Conservation (phyloP, 2,113 vertebrate species). For the Hymenochirus boettgeri region DNA sequence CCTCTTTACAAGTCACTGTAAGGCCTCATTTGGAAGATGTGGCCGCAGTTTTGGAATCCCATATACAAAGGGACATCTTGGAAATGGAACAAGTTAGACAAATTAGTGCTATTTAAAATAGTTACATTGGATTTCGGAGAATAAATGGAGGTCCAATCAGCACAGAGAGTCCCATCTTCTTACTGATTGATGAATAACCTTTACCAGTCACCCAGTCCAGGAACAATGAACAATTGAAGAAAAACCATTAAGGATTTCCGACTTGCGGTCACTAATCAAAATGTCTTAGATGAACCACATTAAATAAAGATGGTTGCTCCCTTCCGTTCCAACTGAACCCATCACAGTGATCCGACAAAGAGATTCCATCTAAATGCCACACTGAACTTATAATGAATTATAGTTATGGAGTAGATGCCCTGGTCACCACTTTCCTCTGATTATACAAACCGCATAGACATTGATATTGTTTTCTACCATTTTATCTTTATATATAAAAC, state of each 20-base stretch:
- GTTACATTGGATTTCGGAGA: background rate
- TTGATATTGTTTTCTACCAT: too few relatives aligned
- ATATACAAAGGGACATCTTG: too few relatives aligned
- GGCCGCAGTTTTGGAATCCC: too few relatives aligned
- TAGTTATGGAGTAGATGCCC: constrained; percentile 41
- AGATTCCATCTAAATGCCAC: constrained; percentile 64
- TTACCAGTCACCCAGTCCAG: constrained; percentile 48
- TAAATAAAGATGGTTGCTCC: constrained; percentile 53
- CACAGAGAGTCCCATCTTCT: constrained; percentile 1
- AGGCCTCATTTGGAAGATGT: too few relatives aligned
- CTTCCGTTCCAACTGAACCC: constrained; percentile 47
- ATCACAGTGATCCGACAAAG: constrained; percentile 51
- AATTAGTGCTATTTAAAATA: too few relatives aligned
- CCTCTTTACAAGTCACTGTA: too few relatives aligned
- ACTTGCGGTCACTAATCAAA: constrained; percentile 56
- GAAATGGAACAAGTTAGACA: too few relatives aligned
- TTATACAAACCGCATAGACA: too few relatives aligned
- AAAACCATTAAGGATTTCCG: constrained; percentile 57
- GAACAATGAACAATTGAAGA: constrained; percentile 53
- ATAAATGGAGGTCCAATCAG: background rate
- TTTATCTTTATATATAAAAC: too few relatives aligned
- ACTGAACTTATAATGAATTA: constrained; percentile 62
- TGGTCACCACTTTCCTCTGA: too few relatives aligned
- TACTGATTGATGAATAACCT: constrained; percentile 61
- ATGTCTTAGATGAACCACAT: constrained; percentile 49